A percentile compares a stretch with the other conserved stretches of the same genome.
Conservation (phyloP, 2,797 vertebrate species). For the Pantherophis vulpinus region DNA sequence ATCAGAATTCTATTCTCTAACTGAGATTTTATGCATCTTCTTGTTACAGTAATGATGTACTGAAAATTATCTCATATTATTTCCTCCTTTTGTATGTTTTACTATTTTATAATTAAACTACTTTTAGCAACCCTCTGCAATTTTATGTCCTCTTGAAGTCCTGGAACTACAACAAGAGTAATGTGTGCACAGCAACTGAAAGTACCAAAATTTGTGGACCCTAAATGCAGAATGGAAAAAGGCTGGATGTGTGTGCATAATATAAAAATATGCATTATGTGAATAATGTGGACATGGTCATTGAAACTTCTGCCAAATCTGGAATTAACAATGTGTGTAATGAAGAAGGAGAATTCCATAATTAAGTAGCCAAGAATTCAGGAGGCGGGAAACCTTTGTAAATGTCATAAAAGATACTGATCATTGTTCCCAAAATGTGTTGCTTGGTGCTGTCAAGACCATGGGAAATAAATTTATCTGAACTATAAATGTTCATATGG, state of each 20-base stretch:
- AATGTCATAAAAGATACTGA: background rate
- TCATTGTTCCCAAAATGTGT: background rate
- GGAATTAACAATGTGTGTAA: background rate
- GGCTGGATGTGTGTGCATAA: background rate
- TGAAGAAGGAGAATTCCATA: background rate
- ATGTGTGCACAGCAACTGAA: background rate
- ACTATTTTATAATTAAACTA: background rate
- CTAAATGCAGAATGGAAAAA: background rate
- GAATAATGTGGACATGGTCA: background rate
- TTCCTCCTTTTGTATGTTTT: background rate
- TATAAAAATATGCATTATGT: background rate
- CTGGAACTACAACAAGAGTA: background rate
- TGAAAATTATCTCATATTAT: background rate
- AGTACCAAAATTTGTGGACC: background rate
- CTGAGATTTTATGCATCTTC: background rate
- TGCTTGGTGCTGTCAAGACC: background rate
- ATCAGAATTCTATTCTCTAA: background rate
- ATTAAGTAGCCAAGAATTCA: background rate
- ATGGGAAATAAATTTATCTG: background rate
- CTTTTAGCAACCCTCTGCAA: background rate
- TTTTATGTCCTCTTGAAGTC: background rate
- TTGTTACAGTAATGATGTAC: background rate
- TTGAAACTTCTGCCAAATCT: background rate
- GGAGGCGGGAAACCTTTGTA: background rate
- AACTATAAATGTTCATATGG: background rate